Evolutionary conservation across 2,888 invertebrate genomes (phyloP), one percentile per base, ranked within the genome.

Genomic region (Steinernema hermaphroditum): DNA sequence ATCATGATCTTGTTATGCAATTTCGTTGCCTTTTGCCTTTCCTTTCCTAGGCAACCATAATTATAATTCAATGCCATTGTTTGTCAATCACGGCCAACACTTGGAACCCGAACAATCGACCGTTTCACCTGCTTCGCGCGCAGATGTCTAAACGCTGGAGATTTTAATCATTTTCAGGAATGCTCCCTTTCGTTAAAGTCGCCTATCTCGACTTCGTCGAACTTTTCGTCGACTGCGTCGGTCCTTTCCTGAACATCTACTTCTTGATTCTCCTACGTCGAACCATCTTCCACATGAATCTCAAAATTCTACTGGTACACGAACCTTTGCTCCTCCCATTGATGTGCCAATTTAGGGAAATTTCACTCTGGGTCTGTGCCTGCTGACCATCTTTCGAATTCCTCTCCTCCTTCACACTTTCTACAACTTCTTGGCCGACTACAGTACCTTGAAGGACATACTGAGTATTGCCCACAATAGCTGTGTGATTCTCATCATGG

Each of bases 191-290:
- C 27, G 54, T 24, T 2, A 54, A 54, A 27, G 24, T 54, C 8
- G 24, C 14, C 24, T 54, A 54, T 54, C 16, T 54, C 6, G 54
- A 54, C 27, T 54, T 8, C 54, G 27, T 54, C 2, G 54, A 54
- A 16, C 27, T 54, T 6, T 27, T 54, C 27, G 2, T 54, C 24
- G 54, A 54, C 54, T 54, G 14, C 19, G 24, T 54, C 9, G 54
- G 24, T 14, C 54, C 54, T 4, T 54, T 54, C 27, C 54, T 54
- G 54, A 54, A 54, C 27, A 22, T 54, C 54, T 54, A 54, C 27
- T 54, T 54, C 27, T 16, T 54, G 22, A 16, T 54, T 16, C 54
- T 54, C 1, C 54, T 54, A 8, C 22, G 27, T 2, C 22, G 27
- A 1, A 54, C 27, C 24, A 27, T 54, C 12, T 54, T 54, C 54